These are phyloP conservation scores for Cichlasoma orientale DNA, from an alignment of 2,797 vertebrate species.

Conservation along the genomic window DNA sequence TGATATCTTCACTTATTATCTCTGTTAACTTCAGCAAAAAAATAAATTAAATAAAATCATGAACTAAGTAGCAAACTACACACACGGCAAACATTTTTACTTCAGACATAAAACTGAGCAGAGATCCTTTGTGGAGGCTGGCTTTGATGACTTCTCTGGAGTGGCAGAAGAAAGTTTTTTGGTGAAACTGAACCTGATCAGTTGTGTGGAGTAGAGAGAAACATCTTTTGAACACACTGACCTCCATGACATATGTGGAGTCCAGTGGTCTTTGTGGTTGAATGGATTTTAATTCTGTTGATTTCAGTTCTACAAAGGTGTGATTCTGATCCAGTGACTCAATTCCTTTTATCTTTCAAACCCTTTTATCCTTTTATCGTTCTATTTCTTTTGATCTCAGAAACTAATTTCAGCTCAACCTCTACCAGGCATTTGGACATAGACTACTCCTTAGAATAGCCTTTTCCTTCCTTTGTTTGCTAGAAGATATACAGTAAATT, in stretches of 20 bases:
- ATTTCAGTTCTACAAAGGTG: slow-evolving; percentile 46
- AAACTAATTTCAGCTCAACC: slow-evolving; percentile 68
- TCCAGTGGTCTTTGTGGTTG: slow-evolving; percentile 7
- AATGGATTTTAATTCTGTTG: slow-evolving; percentile 58
- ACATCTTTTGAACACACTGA: slow-evolving; percentile 32
- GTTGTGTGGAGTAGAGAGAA: slow-evolving; percentile 11
- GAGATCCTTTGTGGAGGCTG: not conserved
- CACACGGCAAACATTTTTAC: not conserved
- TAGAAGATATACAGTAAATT: slow-evolving; percentile 40
- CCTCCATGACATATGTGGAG: slow-evolving; percentile 34
- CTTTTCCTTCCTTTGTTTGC: slow-evolving; percentile 56
- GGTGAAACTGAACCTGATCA: slow-evolving; percentile 20
- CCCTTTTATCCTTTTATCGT: slow-evolving; percentile 61
- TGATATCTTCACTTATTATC: not conserved
- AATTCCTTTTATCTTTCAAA: slow-evolving; percentile 61
- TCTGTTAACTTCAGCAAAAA: not conserved
- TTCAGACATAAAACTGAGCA: not conserved
- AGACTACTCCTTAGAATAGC: slow-evolving; percentile 24
- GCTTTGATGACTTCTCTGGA: slow-evolving; percentile 24
- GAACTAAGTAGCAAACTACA: not conserved
- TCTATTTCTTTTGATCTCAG: slow-evolving; percentile 67
- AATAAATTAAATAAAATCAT: not conserved
- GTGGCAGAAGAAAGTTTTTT: not conserved
- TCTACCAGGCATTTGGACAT: slow-evolving; percentile 39
- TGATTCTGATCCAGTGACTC: slow-evolving; percentile 52